Evolutionary conservation across 2,113 vertebrate genomes (phyloP).

Genomic region (Eptatretus burgeri): DNA sequence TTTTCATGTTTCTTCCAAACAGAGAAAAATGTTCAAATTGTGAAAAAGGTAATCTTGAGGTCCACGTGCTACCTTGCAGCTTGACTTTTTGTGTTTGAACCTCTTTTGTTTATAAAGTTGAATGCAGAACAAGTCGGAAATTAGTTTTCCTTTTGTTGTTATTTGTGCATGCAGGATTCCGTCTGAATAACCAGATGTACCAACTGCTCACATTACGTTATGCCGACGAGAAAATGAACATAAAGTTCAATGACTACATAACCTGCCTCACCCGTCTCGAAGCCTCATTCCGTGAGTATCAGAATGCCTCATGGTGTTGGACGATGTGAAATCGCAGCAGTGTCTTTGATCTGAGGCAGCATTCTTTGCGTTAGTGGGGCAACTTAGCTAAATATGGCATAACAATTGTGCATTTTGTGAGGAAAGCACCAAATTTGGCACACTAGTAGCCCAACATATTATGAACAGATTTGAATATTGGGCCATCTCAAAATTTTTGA

Average conservation of each 20-base stretch:
- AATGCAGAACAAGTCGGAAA: background rate
- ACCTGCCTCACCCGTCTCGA: conserved; percentile 4
- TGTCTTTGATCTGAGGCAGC: no score
- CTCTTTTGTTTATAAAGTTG: background rate
- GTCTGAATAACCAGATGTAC: conserved; percentile 4
- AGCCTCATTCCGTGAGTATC: conserved; percentile 1
- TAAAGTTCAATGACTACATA: conserved; percentile 6
- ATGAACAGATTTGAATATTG: no score
- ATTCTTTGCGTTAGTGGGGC: no score
- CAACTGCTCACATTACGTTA: conserved; percentile 2
- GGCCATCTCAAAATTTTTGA: no score
- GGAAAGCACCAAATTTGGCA: no score
- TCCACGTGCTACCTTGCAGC: background rate
- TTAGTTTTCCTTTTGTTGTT: background rate
- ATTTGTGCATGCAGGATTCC: background rate
- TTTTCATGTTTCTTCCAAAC: background rate
- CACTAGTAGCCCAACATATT: no score
- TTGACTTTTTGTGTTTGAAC: background rate
- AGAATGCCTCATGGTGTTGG: no score
- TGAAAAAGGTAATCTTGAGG: background rate
- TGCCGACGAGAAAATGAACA: conserved; percentile 1
- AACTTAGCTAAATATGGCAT: no score
- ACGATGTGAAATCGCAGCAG: no score
- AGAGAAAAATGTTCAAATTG: background rate
- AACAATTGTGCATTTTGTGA: no score